Evolutionary conservation across 2,888 invertebrate species (phyloP).

Genomic region (Mylabris sibirica): DNA sequence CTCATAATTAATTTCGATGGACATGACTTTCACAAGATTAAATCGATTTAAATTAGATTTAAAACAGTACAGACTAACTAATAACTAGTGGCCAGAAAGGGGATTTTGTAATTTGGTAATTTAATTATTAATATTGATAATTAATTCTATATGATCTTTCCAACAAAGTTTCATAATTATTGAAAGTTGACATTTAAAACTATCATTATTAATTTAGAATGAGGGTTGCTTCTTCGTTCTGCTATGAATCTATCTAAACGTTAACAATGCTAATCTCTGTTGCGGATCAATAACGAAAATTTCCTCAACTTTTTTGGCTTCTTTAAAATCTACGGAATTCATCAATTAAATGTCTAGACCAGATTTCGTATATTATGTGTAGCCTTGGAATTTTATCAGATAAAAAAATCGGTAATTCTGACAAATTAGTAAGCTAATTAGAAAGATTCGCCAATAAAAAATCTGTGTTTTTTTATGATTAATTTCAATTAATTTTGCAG

Average conservation of each 20-base stretch:
- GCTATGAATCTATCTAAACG: not conserved
- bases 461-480: too few species aligned
- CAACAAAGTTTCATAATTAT: not conserved
- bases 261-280: too few species aligned
- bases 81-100: too few species aligned
- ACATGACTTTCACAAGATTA: not conserved
- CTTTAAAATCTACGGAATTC: too few species aligned
- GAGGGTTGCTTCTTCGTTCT: too few species aligned
- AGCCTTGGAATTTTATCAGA: slow-evolving; percentile 4
- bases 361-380: not conserved
- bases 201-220: not conserved
- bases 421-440: not conserved
- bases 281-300: too few species aligned
- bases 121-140: not conserved
- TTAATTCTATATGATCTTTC: too few species aligned
- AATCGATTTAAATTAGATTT: not conserved
- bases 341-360: not conserved
- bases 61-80: too few species aligned
- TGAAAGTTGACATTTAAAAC: slow-evolving; percentile 1
- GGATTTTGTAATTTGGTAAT: not conserved
- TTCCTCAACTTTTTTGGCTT: too few species aligned
- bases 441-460: too few species aligned
- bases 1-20: not conserved
- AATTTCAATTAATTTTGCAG: too few species aligned
- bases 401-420: not conserved